phyloP scores from a whole-genome alignment of 2,113 vertebrate genomes.

The Galeopterus variegatus region DNA sequence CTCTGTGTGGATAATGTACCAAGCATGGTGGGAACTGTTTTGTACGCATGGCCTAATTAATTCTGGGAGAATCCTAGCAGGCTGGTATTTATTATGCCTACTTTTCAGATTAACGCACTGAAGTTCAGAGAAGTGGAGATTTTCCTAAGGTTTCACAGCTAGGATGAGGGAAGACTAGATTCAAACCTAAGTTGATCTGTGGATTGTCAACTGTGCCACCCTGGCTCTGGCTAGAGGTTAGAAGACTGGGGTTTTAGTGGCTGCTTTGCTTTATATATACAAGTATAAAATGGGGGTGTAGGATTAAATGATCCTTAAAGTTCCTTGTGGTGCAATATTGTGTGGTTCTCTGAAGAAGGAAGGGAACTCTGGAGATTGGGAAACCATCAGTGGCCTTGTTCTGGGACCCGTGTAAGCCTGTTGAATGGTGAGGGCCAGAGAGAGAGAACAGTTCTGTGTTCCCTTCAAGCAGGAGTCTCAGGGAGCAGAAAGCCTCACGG shows the following conservation, averaged over 20 bases:
- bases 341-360: not conserved
- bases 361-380: not conserved
- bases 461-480: not conserved
- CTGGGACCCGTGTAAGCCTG: not conserved
- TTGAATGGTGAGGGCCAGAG: not conserved
- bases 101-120: not conserved
- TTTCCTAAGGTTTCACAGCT: not conserved
- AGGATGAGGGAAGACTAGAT: not conserved
- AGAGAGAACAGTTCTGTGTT: not conserved
- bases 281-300: not conserved
- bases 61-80: not conserved
- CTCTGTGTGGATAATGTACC: too few species aligned
- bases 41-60: too few species aligned
- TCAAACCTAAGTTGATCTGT: not conserved
- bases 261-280: not conserved
- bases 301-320: not conserved
- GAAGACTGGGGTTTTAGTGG: not conserved
- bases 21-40: accelerated
- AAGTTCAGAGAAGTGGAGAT: not conserved
- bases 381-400: not conserved
- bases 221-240: not conserved
- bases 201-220: not conserved
- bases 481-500: not conserved
- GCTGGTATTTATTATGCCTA: not conserved
- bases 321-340: not conserved